Base-by-base conservation (phyloP, 2,888 invertebrate genomes). In the Limenitis camilla region DNA sequence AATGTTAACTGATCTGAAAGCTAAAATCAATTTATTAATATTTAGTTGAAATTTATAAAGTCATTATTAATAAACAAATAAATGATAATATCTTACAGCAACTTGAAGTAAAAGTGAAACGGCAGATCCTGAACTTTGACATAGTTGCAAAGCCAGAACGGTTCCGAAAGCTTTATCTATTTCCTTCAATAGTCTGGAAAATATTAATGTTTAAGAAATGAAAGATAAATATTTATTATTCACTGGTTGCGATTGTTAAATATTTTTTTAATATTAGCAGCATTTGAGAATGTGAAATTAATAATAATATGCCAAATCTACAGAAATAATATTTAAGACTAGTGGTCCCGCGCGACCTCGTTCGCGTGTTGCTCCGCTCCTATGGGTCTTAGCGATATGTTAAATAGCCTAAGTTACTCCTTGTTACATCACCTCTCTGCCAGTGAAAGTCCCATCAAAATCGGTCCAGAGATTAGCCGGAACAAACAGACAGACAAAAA, bases 281-380 rank as follows among this genome's bases (percentile, higher is more conserved):
- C 36, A 84, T 83, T 58, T 83, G 85, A 19, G 78, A 78, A 55
- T n/a, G n/a, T n/a, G n/a, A n/a, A n/a, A n/a, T n/a, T n/a, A n/a
- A n/a, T n/a, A n/a, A n/a, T n/a, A n/a, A n/a, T n/a, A n/a, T n/a
- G n/a, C n/a, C n/a, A n/a, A n/a, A n/a, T n/a, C n/a, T n/a, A n/a
- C n/a, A n/a, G n/a, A n/a, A n/a, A 74, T n/a, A n/a, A n/a, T n/a
- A n/a, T n/a, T n/a, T n/a, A n/a, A n/a, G n/a, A n/a, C n/a, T n/a
- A n/a, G n/a, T n/a, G n/a, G n/a, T n/a, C n/a, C n/a, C n/a, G n/a
- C n/a, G n/a, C n/a, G n/a, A n/a, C n/a, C n/a, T n/a, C n/a, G n/a
- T n/a, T n/a, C n/a, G n/a, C n/a, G n/a, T n/a, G n/a, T n/a, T n/a
- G n/a, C n/a, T n/a, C n/a, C n/a, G n/a, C n/a, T n/a, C n/a, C n/a